Conservation (phyloP, 2,888 invertebrate species). For the Cosmia pyralina region DNA sequence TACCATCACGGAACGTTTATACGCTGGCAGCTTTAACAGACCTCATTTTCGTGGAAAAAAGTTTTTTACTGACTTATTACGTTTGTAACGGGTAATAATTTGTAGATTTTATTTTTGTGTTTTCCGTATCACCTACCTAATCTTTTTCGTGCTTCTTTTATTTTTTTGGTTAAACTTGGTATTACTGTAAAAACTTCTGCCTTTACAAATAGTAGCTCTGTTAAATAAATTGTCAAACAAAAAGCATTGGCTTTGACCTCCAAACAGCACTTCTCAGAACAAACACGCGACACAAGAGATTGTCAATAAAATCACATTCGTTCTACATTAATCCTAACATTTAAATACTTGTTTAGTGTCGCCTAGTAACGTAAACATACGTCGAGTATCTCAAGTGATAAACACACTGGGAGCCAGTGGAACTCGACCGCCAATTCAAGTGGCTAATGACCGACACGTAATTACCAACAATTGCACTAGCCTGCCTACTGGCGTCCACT, state of each 20-base stretch:
- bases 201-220: slow-evolving; percentile 21
- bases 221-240: slow-evolving; percentile 11
- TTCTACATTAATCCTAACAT: slow-evolving; percentile 50
- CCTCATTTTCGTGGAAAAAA: slow-evolving; percentile 53
- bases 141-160: neutral
- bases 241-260: slow-evolving; percentile 36
- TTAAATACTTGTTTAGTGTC: slow-evolving; percentile 50
- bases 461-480: slow-evolving; percentile 74
- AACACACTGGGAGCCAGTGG: slow-evolving; percentile 48
- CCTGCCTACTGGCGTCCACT: slow-evolving; percentile 58
- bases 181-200: slow-evolving; percentile 28
- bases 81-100: slow-evolving; percentile 45
- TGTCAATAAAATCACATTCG: slow-evolving; percentile 46
- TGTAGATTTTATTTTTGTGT: slow-evolving; percentile 53
- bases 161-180: slow-evolving; percentile 19
- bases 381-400: slow-evolving; percentile 52
- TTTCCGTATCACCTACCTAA: slow-evolving; percentile 27
- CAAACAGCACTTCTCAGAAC: slow-evolving; percentile 25
- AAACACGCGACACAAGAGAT: slow-evolving; percentile 36
- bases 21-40: slow-evolving; percentile 42
- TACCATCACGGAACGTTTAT: slow-evolving; percentile 71
- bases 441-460: slow-evolving; percentile 73
- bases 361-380: slow-evolving; percentile 50
- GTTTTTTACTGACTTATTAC: slow-evolving; percentile 49
- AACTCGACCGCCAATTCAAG: slow-evolving; percentile 68